phyloP scores from a whole-genome alignment of 2,888 invertebrate species.

The Leptinotarsa juncta region DNA sequence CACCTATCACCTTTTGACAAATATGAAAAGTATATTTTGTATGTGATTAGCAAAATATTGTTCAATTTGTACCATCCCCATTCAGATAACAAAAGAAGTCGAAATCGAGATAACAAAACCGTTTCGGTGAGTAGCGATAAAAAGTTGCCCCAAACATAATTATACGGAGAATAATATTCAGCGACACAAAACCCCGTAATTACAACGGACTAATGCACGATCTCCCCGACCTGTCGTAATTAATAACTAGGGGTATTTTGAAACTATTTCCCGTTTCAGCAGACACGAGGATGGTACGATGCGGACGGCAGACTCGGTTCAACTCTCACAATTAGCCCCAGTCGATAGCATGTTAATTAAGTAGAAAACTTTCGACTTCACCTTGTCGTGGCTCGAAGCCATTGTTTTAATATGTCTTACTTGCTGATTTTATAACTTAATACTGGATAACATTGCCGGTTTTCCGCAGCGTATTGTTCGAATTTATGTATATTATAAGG shows the following conservation, averaged over 20 bases:
- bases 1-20: too few relatives aligned
- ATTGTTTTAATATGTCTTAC: conserved; percentile 50
- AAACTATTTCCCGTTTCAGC: conserved; percentile 46
- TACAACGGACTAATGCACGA: conserved; percentile 17
- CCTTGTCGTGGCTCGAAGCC: conserved; percentile 51
- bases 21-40: too few relatives aligned
- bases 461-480: conserved; percentile 25
- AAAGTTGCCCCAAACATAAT: too few relatives aligned
- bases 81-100: too few relatives aligned
- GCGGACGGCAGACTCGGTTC: conserved; percentile 41
- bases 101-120: too few relatives aligned
- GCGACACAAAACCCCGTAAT: conserved; percentile 7
- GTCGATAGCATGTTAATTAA: conserved; percentile 55
- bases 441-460: conserved; percentile 40
- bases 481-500: conserved; percentile 25
- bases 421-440: conserved; percentile 52
- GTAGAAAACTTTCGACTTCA: conserved; percentile 53
- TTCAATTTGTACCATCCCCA: too few relatives aligned
- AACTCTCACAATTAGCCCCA: conserved; percentile 47
- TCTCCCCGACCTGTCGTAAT: conserved; percentile 38
- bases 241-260: conserved; percentile 46
- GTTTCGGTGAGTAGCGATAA: too few relatives aligned
- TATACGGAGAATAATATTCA: not conserved
- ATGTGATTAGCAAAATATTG: too few relatives aligned
- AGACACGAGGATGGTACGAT: conserved; percentile 50